Base-by-base conservation (phyloP, 2,888 invertebrate genomes). In the Branchipolynoe longqiensis region DNA sequence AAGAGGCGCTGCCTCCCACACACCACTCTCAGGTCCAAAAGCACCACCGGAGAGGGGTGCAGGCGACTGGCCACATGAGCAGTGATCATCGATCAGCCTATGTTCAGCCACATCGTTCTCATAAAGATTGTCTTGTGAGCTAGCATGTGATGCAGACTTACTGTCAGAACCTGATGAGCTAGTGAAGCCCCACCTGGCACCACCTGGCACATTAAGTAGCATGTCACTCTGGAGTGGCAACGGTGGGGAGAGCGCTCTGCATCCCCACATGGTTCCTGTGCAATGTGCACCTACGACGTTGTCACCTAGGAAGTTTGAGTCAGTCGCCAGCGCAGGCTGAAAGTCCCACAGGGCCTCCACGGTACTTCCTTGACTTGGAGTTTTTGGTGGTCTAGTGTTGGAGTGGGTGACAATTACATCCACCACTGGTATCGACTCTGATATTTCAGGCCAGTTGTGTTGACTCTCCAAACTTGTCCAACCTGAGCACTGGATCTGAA, bases 1-100 rank as follows among this genome's bases (percentile, higher is more conserved):
- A 36, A 1, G n/a, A 8, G 83, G 62, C 25, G 33, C 18, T 6
- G 83, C 22, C 25, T 62, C 62, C 41, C 59, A 83, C 83, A 83
- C 83, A 8, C 62, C 38, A 40, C 62, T 83, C 28, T 28, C 64
- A 22, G 64, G 59, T 83, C 59, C 59, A 83, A 62, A 59, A n/a
- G n/a, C n/a, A 41, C 64, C 58, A 22, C 48, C 78, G n/a, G 78
- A 78, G 1, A 78, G 8, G 18, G 69, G 18, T 33, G 36, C 69
- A 0, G 69, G 22, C 0, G 69, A n/a, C 69, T 69, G 69, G 38
- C 69, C 36, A 18, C 69, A 69, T 1, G 69, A 33, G 25, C 69
- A 69, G 22, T 33, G 33, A 4, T 69, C 69, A 2, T 69, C 69
- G 4, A 38, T 14, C 36, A 69, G 33, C 18, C 69, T 22, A 33